Conservation (phyloP, 2,888 invertebrate genomes). For the Silvanus unidentatus region DNA sequence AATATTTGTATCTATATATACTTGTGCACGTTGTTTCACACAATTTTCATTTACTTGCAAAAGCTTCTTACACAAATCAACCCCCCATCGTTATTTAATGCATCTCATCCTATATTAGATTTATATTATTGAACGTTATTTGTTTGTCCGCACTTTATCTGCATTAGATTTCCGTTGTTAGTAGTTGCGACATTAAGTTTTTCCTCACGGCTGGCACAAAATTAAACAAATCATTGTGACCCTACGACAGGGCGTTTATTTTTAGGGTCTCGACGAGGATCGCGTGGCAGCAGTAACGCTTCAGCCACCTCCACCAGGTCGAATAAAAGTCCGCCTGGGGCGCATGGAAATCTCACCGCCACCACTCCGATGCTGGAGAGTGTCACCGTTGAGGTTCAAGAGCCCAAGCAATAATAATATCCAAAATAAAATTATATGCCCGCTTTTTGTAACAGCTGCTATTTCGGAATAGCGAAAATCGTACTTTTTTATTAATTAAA, state of each 20-base stretch:
- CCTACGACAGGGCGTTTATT: slow-evolving; percentile 41
- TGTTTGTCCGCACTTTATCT: no score
- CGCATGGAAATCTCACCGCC: slow-evolving; percentile 28
- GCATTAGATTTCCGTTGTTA: no score
- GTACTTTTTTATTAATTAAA: no score
- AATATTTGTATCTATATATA: slow-evolving; percentile 13
- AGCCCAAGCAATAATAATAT: slow-evolving; percentile 47
- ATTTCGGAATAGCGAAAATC: no score
- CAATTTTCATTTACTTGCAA: no score
- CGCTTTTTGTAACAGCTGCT: no score
- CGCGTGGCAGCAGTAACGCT: slow-evolving; percentile 70
- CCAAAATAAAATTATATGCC: no score
- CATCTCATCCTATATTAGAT: no score
- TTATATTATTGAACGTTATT: no score
- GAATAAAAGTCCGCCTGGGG: slow-evolving; percentile 52
- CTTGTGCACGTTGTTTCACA: slow-evolving; percentile 1
- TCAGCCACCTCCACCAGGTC: slow-evolving; percentile 69
- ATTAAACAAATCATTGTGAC: slow-evolving; percentile 21
- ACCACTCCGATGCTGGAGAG: slow-evolving; percentile 53
- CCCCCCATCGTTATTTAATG: neutral
- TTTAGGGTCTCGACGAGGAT: slow-evolving; percentile 62
- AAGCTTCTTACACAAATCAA: neutral
- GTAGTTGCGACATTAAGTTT: neutral
- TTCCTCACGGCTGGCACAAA: neutral
- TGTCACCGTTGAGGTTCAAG: slow-evolving; percentile 72